Base-by-base conservation (phyloP, 2,797 vertebrate species). In the Ficedula albicollis region DNA sequence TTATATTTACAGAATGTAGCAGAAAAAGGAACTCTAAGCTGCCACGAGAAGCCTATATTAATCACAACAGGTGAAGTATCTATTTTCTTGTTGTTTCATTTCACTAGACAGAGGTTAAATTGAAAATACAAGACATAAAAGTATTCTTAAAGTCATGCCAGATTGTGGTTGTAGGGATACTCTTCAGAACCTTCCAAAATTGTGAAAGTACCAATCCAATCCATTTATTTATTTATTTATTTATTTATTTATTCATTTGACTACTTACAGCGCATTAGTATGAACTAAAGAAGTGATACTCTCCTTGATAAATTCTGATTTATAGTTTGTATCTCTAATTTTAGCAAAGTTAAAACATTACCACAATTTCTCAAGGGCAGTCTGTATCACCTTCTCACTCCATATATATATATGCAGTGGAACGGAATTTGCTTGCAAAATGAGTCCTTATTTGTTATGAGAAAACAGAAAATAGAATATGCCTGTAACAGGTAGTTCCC, bases 1-100 rank as follows among this genome's bases (percentile, higher is more conserved):
- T 34, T 99, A 55, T 97, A 98, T 93, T 92, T 99, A 66, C 97
- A 98, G 92, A 98, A 98, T 3, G 93, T 98, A 79, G 97, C 98
- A 69, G 95, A 96, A 73, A 96, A 96, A 59, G 98, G 98, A 87
- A 96, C 98, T 92, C 93, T 97, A 87, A 99, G 98, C 93, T 98
- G 98, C 92, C 95, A 96, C 15, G 97, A 97, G 76, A 89, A 79
- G 14, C 92, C 98, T 75, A 48, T 98, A 84, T 93, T 96, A 90
- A 95, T 97, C 30, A 96, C 96, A 90, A 99, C 99, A 97, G 98
- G 99, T 99, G 97, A 93, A 43, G 39, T 90, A 79, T 69, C 41
- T 5, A n/a, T 54, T 73, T 74, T 26, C 11, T 75, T 30, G 14
- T n/a, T 36, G n/a, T 48, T 79, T 89, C 75, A 25, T 78, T 91